Evolutionary conservation across 2,888 invertebrate genomes (phyloP).

Genomic region (Acrobasis repandana): DNA sequence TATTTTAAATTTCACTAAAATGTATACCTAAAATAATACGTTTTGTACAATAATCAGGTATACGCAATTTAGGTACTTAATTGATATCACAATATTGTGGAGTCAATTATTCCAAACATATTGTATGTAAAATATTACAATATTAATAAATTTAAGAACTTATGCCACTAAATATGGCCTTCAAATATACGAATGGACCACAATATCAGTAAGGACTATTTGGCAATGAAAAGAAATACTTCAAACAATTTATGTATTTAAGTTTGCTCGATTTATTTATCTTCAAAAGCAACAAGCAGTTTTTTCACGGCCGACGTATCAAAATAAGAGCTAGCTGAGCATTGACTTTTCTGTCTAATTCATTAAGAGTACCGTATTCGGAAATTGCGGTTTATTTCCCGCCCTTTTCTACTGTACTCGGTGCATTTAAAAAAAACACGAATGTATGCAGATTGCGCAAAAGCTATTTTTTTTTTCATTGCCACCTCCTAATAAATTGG

Average conservation of each 20-base stretch:
- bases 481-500: background rate
- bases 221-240: too few relatives aligned
- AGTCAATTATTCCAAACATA: background rate
- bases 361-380: too few relatives aligned
- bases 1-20: constrained; percentile 25
- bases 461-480: too few relatives aligned
- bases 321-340: too few relatives aligned
- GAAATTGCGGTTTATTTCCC: too few relatives aligned
- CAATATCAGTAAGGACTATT: too few relatives aligned
- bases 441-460: too few relatives aligned
- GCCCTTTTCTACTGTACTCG: too few relatives aligned
- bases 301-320: too few relatives aligned
- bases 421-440: too few relatives aligned
- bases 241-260: too few relatives aligned
- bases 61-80: constrained; percentile 40
- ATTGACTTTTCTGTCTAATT: too few relatives aligned
- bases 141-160: background rate
- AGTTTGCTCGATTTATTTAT: background rate
- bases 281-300: background rate
- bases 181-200: background rate
- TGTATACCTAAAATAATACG: constrained; percentile 21
- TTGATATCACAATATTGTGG: constrained; percentile 45
- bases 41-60: constrained; percentile 32
- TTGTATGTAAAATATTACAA: background rate
- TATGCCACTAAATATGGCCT: constrained; percentile 6